Evolutionary conservation across 2,797 vertebrate genomes (phyloP).

Genomic region (Xerus rutilus): DNA sequence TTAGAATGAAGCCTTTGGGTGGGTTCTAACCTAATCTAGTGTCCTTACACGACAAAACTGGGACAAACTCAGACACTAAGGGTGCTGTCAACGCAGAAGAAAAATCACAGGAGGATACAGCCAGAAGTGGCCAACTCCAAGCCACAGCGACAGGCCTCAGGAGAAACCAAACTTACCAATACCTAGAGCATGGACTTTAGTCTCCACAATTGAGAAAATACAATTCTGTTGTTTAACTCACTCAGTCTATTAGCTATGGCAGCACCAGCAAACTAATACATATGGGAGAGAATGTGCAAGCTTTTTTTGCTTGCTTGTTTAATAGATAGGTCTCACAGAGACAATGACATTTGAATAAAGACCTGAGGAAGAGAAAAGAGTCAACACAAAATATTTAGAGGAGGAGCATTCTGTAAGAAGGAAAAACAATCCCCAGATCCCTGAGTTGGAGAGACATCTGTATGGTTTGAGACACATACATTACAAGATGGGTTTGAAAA

Average conservation of each 20-base stretch:
- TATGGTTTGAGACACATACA: background rate
- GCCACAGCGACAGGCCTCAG: background rate
- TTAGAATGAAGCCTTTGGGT: background rate
- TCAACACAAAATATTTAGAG: background rate
- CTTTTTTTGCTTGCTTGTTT: background rate
- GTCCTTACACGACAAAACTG: background rate
- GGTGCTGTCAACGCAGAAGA: background rate
- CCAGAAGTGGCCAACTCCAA: background rate
- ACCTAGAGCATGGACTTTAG: background rate
- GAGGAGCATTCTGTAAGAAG: background rate
- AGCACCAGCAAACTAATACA: background rate
- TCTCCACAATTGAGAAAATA: background rate
- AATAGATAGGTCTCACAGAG: background rate
- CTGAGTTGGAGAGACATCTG: background rate
- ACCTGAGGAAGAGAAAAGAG: background rate
- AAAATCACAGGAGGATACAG: background rate
- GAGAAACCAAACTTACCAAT: background rate
- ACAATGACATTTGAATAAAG: constrained; percentile 48
- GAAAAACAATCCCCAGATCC: background rate
- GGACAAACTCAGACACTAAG: background rate
- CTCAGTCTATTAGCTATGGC: background rate
- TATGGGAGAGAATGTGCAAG: background rate
- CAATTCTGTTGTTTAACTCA: background rate
- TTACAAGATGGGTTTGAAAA: background rate
- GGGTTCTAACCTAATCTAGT: background rate